Conservation (phyloP, 1,140 invertebrate species). For the Babylonia areolata region DNA sequence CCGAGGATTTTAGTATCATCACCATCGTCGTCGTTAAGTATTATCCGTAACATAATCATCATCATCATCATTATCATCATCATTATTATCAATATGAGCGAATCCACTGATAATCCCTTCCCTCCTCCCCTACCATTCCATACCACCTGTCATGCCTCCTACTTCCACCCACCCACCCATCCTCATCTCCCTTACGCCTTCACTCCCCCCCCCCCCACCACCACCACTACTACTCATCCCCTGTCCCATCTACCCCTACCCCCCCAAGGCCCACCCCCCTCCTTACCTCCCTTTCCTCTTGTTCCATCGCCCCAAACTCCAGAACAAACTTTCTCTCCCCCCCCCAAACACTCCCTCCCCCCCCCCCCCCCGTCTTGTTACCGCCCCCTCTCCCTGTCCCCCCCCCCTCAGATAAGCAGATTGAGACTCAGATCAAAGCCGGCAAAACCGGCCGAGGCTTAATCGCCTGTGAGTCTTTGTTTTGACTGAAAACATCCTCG, state of each 20-base stretch:
- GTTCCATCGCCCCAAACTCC: not conserved
- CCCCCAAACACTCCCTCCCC: not conserved
- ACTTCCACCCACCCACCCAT: too few species aligned
- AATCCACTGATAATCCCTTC: too few species aligned
- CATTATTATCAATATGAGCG: too few species aligned
- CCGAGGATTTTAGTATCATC: too few species aligned
- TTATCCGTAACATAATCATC: too few species aligned
- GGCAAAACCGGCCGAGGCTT: not conserved
- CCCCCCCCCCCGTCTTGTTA: too few species aligned
- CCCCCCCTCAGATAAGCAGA: not conserved
- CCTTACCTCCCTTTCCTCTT: not conserved
- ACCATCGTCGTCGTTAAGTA: too few species aligned
- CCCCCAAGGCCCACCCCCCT: not conserved
- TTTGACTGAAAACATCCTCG: not conserved
- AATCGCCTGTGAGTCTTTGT: slow-evolving; percentile 5
- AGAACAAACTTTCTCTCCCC: not conserved
- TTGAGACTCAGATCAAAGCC: not conserved
- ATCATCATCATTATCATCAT: too few species aligned
- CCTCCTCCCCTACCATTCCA: too few species aligned
- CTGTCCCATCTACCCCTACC: not conserved
- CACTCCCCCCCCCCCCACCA: not conserved
- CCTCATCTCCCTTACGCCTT: not conserved
- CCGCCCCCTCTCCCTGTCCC: not conserved
- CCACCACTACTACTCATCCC: not conserved
- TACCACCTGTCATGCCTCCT: too few species aligned